Evolutionary conservation across 1,140 invertebrate species (phyloP).

Genomic region (Drosophila micromelanica): DNA sequence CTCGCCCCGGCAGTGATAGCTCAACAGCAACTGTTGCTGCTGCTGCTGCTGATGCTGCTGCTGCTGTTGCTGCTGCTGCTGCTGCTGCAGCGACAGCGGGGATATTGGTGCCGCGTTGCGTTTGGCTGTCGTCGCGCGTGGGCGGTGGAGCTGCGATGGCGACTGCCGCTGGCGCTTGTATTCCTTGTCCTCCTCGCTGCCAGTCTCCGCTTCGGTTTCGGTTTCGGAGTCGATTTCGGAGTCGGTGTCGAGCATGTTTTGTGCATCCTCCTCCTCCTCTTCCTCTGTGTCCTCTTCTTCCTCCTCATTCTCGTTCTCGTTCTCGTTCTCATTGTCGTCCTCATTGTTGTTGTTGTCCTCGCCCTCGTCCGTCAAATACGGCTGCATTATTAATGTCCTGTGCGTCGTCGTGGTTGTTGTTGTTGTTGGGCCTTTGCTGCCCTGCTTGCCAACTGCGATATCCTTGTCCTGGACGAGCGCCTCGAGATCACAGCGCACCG

Average conservation of each 20-base stretch:
- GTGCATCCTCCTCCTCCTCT: slow-evolving; percentile 58
- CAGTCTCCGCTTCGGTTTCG: slow-evolving; percentile 10
- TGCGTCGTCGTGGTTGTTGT: slow-evolving; percentile 25
- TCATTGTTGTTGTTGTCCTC: slow-evolving; percentile 33
- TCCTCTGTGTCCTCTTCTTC: slow-evolving; percentile 44
- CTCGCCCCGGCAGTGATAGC: slow-evolving; percentile 92
- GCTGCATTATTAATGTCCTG: slow-evolving; percentile 5
- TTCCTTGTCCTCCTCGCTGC: slow-evolving; percentile 56
- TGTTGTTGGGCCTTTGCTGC: slow-evolving; percentile 17
- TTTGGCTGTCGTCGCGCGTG: slow-evolving; percentile 23
- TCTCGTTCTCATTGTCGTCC: slow-evolving; percentile 25
- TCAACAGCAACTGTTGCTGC: slow-evolving; percentile 58
- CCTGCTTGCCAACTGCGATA: slow-evolving; percentile 8
- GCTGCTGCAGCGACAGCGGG: slow-evolving; percentile 53
- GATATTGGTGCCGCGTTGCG: slow-evolving; percentile 47
- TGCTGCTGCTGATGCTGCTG: slow-evolving; percentile 3
- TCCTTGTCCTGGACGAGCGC: slow-evolving; percentile 87
- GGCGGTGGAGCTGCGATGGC: slow-evolving; percentile 25
- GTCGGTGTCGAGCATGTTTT: slow-evolving; percentile 57
- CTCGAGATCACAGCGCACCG: slow-evolving; percentile 90
- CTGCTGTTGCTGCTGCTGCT: slow-evolving; percentile 17
- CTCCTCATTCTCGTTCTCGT: slow-evolving; percentile 36
- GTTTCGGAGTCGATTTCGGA: neutral
- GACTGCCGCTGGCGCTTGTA: slow-evolving; percentile 48
- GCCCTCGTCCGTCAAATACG: slow-evolving; percentile 23